Evolutionary conservation across 2,888 invertebrate species (phyloP).

Genomic region (Hanleya hanleyi): DNA sequence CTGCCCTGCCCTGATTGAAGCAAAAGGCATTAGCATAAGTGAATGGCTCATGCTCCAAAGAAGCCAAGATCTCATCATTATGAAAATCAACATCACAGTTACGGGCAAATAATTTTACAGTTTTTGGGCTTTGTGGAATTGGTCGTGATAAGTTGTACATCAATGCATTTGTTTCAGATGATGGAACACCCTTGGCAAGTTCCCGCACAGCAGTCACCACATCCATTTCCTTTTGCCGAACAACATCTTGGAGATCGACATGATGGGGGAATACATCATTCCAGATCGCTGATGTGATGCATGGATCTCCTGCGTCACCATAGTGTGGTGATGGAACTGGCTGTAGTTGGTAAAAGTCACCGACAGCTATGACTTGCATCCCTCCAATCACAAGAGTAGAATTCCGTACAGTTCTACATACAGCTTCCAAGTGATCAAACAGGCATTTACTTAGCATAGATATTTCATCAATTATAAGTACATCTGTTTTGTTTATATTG

Average conservation of each 20-base stretch:
- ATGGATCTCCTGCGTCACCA: background rate
- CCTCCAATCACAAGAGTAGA: background rate
- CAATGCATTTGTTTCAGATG: conserved; percentile 5
- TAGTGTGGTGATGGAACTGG: background rate
- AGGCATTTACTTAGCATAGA: background rate
- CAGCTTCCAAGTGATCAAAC: background rate
- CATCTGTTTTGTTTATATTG: background rate
- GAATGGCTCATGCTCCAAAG: background rate
- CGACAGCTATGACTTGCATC: background rate
- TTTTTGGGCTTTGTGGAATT: background rate
- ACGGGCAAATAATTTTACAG: conserved; percentile 17
- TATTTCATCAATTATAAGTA: conserved; percentile 15
- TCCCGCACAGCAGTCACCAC: conserved; percentile 8
- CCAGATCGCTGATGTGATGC: background rate
- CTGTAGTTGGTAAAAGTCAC: conserved; percentile 3
- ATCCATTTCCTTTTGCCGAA: background rate
- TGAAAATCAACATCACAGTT: conserved; percentile 14
- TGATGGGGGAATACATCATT: background rate
- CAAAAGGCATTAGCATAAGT: no score
- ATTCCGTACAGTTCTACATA: background rate
- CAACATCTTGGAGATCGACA: background rate
- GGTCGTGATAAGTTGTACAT: conserved; percentile 7
- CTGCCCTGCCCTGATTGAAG: no score
- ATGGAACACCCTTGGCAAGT: conserved; percentile 1
- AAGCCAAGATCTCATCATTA: background rate